These are phyloP conservation scores for Hyles lineata DNA, from an alignment of 2,888 invertebrate genomes.

Conservation along the genomic window DNA sequence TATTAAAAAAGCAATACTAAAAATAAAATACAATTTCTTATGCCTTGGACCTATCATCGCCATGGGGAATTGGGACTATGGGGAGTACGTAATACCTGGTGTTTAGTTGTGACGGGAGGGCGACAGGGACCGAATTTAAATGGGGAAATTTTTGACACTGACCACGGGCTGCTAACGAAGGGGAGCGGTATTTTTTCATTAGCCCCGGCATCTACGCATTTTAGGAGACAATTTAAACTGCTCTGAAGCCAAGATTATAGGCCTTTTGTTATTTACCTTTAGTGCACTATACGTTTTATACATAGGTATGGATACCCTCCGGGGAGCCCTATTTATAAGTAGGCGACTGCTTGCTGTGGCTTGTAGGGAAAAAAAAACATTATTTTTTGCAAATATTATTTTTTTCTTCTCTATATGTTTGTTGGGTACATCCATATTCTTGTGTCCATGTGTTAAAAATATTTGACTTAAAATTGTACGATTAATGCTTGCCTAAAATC, in stretches of 20 bases:
- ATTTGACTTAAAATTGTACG: too few species aligned
- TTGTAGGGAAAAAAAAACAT: too few species aligned
- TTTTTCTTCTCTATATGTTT: too few species aligned
- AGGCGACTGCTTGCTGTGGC: too few species aligned
- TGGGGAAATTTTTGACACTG: slow-evolving; percentile 51
- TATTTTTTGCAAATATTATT: too few species aligned
- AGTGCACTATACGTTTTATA: not conserved
- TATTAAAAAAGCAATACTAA: too few species aligned
- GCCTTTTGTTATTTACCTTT: not conserved
- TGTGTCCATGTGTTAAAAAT: too few species aligned
- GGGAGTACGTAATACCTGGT: slow-evolving; percentile 68
- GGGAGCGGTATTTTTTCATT: slow-evolving; percentile 33
- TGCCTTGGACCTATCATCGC: slow-evolving; percentile 25
- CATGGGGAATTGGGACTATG: slow-evolving; percentile 59
- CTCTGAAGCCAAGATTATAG: not conserved
- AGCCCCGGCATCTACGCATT: slow-evolving; percentile 7
- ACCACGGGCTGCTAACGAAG: slow-evolving; percentile 41
- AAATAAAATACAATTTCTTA: not conserved
- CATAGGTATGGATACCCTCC: too few species aligned
- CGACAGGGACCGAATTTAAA: slow-evolving; percentile 57
- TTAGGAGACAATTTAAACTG: not conserved
- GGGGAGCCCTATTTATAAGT: too few species aligned
- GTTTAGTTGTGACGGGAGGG: slow-evolving; percentile 60
- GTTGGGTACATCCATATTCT: too few species aligned
- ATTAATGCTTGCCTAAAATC: too few species aligned